These are phyloP conservation scores for Caenorhabditis uteleia DNA, from an alignment of 2,888 invertebrate species.

Conservation along the genomic window DNA sequence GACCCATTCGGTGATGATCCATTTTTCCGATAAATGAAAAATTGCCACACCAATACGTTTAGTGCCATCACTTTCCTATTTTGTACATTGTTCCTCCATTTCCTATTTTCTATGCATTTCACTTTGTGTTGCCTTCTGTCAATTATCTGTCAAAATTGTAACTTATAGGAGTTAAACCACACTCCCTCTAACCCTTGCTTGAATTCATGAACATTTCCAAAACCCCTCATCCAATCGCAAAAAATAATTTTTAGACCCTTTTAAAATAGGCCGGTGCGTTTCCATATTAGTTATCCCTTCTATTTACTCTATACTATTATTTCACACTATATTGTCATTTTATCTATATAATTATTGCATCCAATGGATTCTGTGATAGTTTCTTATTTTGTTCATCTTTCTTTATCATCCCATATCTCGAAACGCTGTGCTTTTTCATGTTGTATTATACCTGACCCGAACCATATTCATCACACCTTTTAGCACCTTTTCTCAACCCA, in stretches of 20 bases:
- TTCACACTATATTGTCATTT: not conserved
- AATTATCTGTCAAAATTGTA: too few species aligned
- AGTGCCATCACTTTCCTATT: slow-evolving; percentile 1
- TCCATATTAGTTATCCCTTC: not conserved
- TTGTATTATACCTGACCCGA: too few species aligned
- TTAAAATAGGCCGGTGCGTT: not conserved
- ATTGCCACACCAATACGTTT: not conserved
- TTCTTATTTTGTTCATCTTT: not conserved
- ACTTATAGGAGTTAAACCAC: too few species aligned
- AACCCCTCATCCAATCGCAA: too few species aligned
- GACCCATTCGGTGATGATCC: slow-evolving; percentile 56
- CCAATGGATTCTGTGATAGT: not conserved
- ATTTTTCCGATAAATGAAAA: slow-evolving; percentile 51
- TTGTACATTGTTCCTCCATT: not conserved
- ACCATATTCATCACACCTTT: too few species aligned
- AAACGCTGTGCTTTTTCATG: too few species aligned
- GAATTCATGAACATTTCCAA: too few species aligned
- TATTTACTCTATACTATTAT: not conserved
- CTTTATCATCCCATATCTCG: not conserved
- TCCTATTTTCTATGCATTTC: not conserved
- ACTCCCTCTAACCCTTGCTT: too few species aligned
- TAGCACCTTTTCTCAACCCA: too few species aligned
- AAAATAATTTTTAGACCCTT: too few species aligned
- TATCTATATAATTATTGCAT: not conserved
- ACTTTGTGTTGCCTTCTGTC: too few species aligned